phyloP scores from a whole-genome alignment of 2,797 vertebrate species.

The Chloroceryle amazona region DNA sequence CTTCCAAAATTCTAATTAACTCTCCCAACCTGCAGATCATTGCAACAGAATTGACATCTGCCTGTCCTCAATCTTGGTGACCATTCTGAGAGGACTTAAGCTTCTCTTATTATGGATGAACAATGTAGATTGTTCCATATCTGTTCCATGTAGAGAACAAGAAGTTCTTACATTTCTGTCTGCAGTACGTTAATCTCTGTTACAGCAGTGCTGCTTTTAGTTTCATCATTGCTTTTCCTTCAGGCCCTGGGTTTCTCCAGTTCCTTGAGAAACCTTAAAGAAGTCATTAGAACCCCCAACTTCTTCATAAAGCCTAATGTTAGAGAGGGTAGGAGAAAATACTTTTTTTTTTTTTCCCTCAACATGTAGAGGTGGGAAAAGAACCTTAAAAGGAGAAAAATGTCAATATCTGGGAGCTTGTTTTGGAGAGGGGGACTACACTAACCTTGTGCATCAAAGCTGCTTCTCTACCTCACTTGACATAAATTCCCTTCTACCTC shows the following conservation, averaged over 20 bases:
- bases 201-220: background rate
- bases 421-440: background rate
- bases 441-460: background rate
- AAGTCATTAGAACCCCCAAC: background rate
- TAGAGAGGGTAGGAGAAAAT: background rate
- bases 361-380: background rate
- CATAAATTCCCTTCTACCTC: background rate
- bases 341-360: background rate
- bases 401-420: background rate
- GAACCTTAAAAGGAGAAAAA: background rate
- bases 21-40: background rate
- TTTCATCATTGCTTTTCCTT: background rate
- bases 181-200: background rate
- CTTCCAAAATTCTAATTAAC: constrained; percentile 22
- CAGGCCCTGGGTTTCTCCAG: background rate
- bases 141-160: background rate
- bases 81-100: background rate
- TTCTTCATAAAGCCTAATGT: background rate
- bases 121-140: background rate
- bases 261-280: background rate
- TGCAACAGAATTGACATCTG: background rate
- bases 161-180: background rate
- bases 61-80: background rate
- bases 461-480: background rate
- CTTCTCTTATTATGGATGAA: background rate